phyloP scores from a whole-genome alignment of 2,888 invertebrate species.

The Druceiella hillmani region DNA sequence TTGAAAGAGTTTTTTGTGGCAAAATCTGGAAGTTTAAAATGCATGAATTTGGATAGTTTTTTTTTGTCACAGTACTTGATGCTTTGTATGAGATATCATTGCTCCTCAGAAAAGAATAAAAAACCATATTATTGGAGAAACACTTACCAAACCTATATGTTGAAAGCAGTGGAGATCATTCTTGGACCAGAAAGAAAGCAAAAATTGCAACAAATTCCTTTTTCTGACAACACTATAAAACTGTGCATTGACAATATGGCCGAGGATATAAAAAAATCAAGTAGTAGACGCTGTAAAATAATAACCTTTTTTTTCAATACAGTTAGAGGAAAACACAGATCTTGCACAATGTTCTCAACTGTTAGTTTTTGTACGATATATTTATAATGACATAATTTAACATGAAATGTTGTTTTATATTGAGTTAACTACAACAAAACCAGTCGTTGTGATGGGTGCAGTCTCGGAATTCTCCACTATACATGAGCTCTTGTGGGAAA shows the following conservation, averaged over 20 bases:
- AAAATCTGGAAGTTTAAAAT: slow-evolving; percentile 10
- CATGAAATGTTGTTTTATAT: slow-evolving; percentile 15
- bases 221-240: slow-evolving; percentile 16
- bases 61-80: no score
- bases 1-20: no score
- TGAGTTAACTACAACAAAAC: slow-evolving; percentile 14
- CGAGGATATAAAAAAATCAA: slow-evolving; percentile 11
- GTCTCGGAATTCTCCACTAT: slow-evolving; percentile 8
- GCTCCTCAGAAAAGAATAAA: slow-evolving; percentile 11
- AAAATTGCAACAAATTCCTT: slow-evolving; percentile 14
- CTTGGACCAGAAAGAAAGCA: slow-evolving; percentile 14
- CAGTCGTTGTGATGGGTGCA: slow-evolving; percentile 17
- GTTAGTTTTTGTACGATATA: slow-evolving; percentile 9
- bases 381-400: slow-evolving; percentile 15
- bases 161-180: slow-evolving; percentile 16
- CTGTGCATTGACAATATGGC: slow-evolving; percentile 16
- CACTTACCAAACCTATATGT: slow-evolving; percentile 15
- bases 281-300: slow-evolving; percentile 10
- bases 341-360: slow-evolving; percentile 17
- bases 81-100: slow-evolving; percentile 6
- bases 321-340: slow-evolving; percentile 13
- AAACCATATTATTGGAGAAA: slow-evolving; percentile 15
- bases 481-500: slow-evolving; percentile 14
- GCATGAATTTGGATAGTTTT: slow-evolving; percentile 13
- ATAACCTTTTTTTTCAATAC: slow-evolving; percentile 14